These are phyloP conservation scores for Oryzias woworae DNA, from an alignment of 2,113 vertebrate genomes.

Conservation along the genomic window DNA sequence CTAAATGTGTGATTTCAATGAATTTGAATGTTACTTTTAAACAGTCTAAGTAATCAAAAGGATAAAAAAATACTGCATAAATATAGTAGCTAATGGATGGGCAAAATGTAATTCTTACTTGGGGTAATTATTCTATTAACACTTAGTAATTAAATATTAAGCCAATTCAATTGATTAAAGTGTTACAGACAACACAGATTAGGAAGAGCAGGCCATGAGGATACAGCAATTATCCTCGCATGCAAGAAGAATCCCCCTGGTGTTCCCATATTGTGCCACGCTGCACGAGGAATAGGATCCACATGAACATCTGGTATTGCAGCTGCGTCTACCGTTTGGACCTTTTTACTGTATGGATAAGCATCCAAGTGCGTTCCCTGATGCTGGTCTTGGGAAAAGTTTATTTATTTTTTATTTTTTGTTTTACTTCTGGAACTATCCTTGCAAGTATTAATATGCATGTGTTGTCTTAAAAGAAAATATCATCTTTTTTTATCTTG, in stretches of 20 bases:
- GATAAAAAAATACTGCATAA: not conserved
- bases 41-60: not conserved
- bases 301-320: conserved; percentile 69
- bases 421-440: too few relatives aligned
- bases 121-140: conserved; percentile 25
- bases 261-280: conserved; percentile 22
- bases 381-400: conserved; percentile 39
- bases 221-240: conserved; percentile 51
- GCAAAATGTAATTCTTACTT: not conserved
- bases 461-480: conserved; percentile 1
- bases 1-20: not conserved
- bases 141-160: conserved; percentile 31
- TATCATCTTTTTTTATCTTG: conserved; percentile 36
- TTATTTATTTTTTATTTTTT: conserved; percentile 12
- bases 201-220: conserved; percentile 27
- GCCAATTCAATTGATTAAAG: conserved; percentile 29
- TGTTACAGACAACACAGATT: conserved; percentile 36
- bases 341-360: conserved; percentile 47
- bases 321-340: conserved; percentile 64
- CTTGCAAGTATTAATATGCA: too few relatives aligned
- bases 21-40: not conserved
- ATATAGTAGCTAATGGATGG: conserved; percentile 7
- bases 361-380: conserved; percentile 33
- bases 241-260: conserved; percentile 49
- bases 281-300: conserved; percentile 50